Base-by-base conservation (phyloP, 2,888 invertebrate genomes). In the Zaprionus lineosus region DNA sequence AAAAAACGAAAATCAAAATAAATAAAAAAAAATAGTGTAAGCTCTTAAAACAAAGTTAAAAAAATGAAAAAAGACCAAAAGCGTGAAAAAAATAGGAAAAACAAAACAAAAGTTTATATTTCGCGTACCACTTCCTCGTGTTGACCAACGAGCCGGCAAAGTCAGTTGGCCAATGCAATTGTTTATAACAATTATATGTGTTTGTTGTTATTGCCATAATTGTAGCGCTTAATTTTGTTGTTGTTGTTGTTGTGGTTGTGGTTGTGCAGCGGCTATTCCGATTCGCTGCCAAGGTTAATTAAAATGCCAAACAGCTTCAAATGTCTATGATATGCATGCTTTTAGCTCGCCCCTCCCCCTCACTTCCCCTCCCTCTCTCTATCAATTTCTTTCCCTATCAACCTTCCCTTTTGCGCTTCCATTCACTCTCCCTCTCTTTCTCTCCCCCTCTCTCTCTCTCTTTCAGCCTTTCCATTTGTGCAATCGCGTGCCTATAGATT, bases 231-330 rank as follows among this genome's bases (percentile, higher is more conserved):
- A 8, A 3, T 26, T 43, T 68, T 59, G 48, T n/a, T 53, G 37
- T 33, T 62, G 48, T 41, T 47, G 11, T 15, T 40, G 7, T 52
- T 55, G 33, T 50, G 51, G 37, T 33, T 52, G 53, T 14, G 24
- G 31, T 8, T 50, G 53, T 46, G 52, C 37, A 37, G 46, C 48
- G 44, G 59, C 44, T 56, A 59, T 51, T 69, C 21, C 71, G 63
- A 74, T 79, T 79, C 82, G 83, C 75, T 81, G 79, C 79, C 79
- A 81, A 81, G 79, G 79, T 81, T 81, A 84, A 82, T 81, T 81
- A 81, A 81, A 81, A 84, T 84, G 68, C 79, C 84, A 65, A 64
- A 43, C 75, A 71, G 67, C 61, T 69, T 66, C 59, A 61, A 36
- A 52, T 67, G 51, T 28, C 34, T 5, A 44, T 36, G 36, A 26